phyloP scores from a whole-genome alignment of 1,140 invertebrate species.

The Zaprionus vittiger region DNA sequence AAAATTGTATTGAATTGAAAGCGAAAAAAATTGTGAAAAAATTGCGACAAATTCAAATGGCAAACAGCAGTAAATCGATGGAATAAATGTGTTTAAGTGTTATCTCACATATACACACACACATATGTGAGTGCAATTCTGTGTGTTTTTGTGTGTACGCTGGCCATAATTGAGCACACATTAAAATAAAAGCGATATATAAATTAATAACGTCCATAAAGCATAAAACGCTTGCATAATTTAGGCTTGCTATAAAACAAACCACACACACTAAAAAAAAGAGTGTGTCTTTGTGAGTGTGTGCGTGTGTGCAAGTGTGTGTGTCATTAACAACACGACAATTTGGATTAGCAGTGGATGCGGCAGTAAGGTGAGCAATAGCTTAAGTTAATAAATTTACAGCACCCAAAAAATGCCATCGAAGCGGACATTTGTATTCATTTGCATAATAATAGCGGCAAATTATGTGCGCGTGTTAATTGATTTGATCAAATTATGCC shows the following conservation, averaged over 20 bases:
- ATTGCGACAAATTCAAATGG: slow-evolving; percentile 49
- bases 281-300: slow-evolving; percentile 25
- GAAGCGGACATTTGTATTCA: slow-evolving; percentile 8
- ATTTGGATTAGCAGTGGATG: slow-evolving; percentile 64
- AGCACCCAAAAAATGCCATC: background rate
- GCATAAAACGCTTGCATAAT: slow-evolving; percentile 54
- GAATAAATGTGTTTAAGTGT: slow-evolving; percentile 66
- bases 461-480: slow-evolving; percentile 23
- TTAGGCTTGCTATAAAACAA: slow-evolving; percentile 54
- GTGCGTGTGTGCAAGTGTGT: slow-evolving; percentile 19
- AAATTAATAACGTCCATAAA: slow-evolving; percentile 57
- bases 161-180: slow-evolving; percentile 62
- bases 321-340: slow-evolving; percentile 40
- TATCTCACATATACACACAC: background rate
- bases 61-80: slow-evolving; percentile 66
- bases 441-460: slow-evolving; percentile 30
- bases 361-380: slow-evolving; percentile 24
- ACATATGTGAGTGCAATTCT: background rate
- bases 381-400: slow-evolving; percentile 10
- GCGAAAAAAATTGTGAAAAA: background rate
- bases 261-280: slow-evolving; percentile 11
- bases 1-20: background rate
- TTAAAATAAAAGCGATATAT: slow-evolving; percentile 60
- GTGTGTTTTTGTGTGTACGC: slow-evolving; percentile 10
- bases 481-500: slow-evolving; percentile 30